These are phyloP conservation scores for Gambelia wislizenii DNA, from an alignment of 2,797 vertebrate genomes.

Conservation along the genomic window DNA sequence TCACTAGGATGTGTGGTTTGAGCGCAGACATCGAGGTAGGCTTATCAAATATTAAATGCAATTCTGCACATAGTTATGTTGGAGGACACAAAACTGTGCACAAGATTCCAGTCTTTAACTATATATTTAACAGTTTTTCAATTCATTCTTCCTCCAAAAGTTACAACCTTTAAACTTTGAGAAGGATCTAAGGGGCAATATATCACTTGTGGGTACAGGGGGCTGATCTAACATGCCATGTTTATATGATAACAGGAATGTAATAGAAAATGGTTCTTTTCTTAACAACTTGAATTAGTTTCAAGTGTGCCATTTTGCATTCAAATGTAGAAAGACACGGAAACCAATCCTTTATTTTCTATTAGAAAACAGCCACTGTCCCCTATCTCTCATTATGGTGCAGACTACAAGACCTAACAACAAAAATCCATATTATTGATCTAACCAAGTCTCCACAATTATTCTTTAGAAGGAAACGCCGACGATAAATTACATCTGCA, in stretches of 20 bases:
- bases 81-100: background rate
- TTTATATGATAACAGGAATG: slow-evolving; percentile 78
- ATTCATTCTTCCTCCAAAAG: slow-evolving; percentile 67
- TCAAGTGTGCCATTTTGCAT: slow-evolving; percentile 85
- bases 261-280: slow-evolving; percentile 79
- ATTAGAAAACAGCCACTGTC: slow-evolving; percentile 89
- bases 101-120: slow-evolving; percentile 47
- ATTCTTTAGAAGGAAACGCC: slow-evolving; percentile 98
- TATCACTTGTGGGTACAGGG: slow-evolving; percentile 64
- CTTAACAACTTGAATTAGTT: slow-evolving; percentile 85
- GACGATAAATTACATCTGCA: slow-evolving; percentile 98
- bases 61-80: background rate
- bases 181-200: slow-evolving; percentile 71
- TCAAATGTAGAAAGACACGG: slow-evolving; percentile 84
- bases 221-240: slow-evolving; percentile 73
- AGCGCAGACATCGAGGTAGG: slow-evolving; percentile 48
- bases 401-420: slow-evolving; percentile 96
- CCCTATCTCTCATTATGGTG: slow-evolving; percentile 95
- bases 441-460: slow-evolving; percentile 97
- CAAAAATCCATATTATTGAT: slow-evolving; percentile 99
- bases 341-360: slow-evolving; percentile 86
- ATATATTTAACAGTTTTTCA: slow-evolving; percentile 67
- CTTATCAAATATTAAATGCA: slow-evolving; percentile 52
- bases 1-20: slow-evolving; percentile 1
- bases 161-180: slow-evolving; percentile 73